Percentiles rank a stretch among this genome's conserved stretches.
These are phyloP conservation scores for Troides oblongomaculatus DNA, from an alignment of 2,888 invertebrate genomes.

Conservation along the genomic window DNA sequence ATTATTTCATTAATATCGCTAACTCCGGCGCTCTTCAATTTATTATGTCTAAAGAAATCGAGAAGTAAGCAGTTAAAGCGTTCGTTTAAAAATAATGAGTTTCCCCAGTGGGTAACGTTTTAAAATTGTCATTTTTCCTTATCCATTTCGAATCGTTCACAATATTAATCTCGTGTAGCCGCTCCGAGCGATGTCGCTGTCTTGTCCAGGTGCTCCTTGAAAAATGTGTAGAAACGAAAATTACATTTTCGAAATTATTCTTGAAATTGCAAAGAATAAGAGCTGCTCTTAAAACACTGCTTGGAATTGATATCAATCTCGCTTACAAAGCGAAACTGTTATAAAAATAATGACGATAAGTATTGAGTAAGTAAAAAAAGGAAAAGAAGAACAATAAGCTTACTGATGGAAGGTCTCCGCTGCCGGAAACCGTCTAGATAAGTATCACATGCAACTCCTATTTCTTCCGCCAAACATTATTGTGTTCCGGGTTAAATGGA, in stretches of 20 bases:
- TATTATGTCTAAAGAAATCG: neutral
- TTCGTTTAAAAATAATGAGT: constrained; percentile 62
- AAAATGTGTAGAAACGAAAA: constrained; percentile 39
- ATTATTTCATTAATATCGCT: too few relatives aligned
- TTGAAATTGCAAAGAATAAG: constrained; percentile 16
- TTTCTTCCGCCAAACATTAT: too few relatives aligned
- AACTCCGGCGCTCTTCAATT: too few relatives aligned
- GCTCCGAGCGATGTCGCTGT: constrained; percentile 66
- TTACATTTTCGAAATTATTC: constrained; percentile 28
- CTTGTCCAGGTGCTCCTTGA: constrained; percentile 52
- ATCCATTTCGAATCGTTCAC: constrained; percentile 73
- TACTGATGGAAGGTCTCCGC: too few relatives aligned
- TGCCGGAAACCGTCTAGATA: too few relatives aligned
- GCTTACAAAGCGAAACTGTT: neutral
- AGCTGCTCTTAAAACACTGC: neutral
- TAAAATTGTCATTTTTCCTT: constrained; percentile 72
- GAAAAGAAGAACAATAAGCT: too few relatives aligned
- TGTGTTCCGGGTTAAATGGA: too few relatives aligned
- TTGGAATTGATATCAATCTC: constrained; percentile 1
- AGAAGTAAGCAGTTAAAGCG: constrained; percentile 2
- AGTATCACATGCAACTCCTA: too few relatives aligned
- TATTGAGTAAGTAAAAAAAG: too few relatives aligned
- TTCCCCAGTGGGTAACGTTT: constrained; percentile 35
- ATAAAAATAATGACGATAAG: neutral
- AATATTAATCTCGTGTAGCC: constrained; percentile 65